A percentile compares a stretch with the other conserved stretches of the same genome.
Conservation (phyloP, 2,888 invertebrate genomes). For the Taphrorychus bicolor region DNA sequence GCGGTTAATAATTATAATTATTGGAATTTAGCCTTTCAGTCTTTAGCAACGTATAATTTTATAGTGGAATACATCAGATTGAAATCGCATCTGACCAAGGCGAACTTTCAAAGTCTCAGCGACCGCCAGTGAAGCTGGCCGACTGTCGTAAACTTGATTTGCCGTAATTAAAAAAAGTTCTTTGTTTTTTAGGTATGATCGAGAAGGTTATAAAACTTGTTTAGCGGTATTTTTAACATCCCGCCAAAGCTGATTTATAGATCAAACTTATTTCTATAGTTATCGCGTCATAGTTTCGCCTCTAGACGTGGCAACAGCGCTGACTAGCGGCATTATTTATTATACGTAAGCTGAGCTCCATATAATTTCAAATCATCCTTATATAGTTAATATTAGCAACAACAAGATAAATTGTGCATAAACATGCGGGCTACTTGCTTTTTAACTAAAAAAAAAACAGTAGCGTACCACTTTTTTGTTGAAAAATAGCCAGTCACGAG, state of each 20-base stretch:
- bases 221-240: constrained; percentile 44
- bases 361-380: neutral
- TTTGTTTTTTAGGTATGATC: constrained; percentile 46
- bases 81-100: constrained; percentile 49
- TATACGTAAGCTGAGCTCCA: too few relatives aligned
- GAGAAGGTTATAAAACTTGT: constrained; percentile 48
- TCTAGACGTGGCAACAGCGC: too few relatives aligned
- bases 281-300: neutral
- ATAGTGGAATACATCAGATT: constrained; percentile 54
- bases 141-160: constrained; percentile 50
- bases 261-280: constrained; percentile 15
- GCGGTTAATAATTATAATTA: constrained; percentile 62
- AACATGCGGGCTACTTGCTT: constrained; percentile 8
- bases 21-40: constrained; percentile 61
- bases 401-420: neutral
- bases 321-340: too few relatives aligned
- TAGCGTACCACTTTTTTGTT: too few relatives aligned
- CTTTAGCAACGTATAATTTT: constrained; percentile 59
- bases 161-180: constrained; percentile 54
- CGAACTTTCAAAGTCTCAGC: constrained; percentile 43
- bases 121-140: constrained; percentile 44
- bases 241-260: constrained; percentile 37
- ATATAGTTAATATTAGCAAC: neutral
- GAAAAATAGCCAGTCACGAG: too few relatives aligned
- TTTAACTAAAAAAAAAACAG: too few relatives aligned